These are phyloP conservation scores for Zaprionus gabonicus DNA, from an alignment of 1,140 invertebrate genomes.

Conservation along the genomic window DNA sequence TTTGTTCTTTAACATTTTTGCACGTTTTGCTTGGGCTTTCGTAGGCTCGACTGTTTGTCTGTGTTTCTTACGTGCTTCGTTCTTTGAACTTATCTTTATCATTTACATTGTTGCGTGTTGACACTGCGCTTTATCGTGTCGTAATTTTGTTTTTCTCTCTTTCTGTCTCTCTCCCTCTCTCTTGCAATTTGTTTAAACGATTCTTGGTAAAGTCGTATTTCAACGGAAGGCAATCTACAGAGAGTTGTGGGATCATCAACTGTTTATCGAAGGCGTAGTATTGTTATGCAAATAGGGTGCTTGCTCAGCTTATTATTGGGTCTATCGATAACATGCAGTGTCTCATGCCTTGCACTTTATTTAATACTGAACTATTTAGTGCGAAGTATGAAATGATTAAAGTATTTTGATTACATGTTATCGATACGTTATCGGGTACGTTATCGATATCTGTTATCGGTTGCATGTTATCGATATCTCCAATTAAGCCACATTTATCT, in stretches of 20 bases:
- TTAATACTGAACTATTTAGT: background rate
- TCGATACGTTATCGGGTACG: no score
- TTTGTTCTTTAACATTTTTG: slow-evolving; percentile 32
- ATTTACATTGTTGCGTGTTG: slow-evolving; percentile 24
- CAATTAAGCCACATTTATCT: no score
- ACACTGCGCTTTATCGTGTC: slow-evolving; percentile 28
- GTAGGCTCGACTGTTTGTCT: slow-evolving; percentile 27
- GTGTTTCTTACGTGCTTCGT: background rate
- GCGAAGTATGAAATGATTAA: background rate
- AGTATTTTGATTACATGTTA: no score
- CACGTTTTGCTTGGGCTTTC: slow-evolving; percentile 32
- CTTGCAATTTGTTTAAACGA: background rate
- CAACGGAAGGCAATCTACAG: background rate
- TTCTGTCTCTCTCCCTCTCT: background rate
- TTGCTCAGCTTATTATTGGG: no score
- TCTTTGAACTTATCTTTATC: slow-evolving; percentile 16
- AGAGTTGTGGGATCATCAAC: no score
- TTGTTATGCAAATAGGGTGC: no score
- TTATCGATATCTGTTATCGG: no score
- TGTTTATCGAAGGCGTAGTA: no score
- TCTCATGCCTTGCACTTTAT: background rate
- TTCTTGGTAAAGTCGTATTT: background rate
- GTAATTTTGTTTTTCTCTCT: background rate
- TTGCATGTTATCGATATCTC: background rate
- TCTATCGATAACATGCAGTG: background rate